Percentiles rank a stretch among this genome's conserved stretches.
Conservation (phyloP, 2,797 vertebrate species). For the Xiphorhynchus erythropygius region DNA sequence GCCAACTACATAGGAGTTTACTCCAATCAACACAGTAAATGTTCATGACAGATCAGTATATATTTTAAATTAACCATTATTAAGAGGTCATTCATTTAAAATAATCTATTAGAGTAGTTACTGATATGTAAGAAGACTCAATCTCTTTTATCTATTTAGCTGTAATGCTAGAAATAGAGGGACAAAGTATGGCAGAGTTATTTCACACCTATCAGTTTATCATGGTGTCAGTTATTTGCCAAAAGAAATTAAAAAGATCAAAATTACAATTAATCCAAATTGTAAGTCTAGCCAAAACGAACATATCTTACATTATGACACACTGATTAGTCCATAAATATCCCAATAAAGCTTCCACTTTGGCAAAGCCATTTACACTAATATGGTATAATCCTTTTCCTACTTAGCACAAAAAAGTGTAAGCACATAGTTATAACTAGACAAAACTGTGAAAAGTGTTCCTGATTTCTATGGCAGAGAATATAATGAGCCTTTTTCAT, state of each 20-base stretch:
- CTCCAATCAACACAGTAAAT: neutral
- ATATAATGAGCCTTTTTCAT: neutral
- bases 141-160: neutral
- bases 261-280: neutral
- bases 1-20: neutral
- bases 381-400: neutral
- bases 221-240: neutral
- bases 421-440: neutral
- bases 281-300: neutral
- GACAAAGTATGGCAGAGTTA: neutral
- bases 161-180: neutral
- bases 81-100: neutral
- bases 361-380: neutral
- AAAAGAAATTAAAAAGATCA: neutral
- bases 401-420: neutral
- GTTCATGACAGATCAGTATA: fast-evolving
- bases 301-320: neutral
- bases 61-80: neutral
- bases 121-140: neutral
- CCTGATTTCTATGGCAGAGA: neutral
- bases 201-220: neutral
- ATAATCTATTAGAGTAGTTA: neutral
- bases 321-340: neutral
- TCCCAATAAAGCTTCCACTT: neutral
- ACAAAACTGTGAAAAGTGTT: neutral